These are phyloP conservation scores for Heliopora coerulea DNA, from an alignment of 92 coral and sea anemone species.

Conservation along the genomic window DNA sequence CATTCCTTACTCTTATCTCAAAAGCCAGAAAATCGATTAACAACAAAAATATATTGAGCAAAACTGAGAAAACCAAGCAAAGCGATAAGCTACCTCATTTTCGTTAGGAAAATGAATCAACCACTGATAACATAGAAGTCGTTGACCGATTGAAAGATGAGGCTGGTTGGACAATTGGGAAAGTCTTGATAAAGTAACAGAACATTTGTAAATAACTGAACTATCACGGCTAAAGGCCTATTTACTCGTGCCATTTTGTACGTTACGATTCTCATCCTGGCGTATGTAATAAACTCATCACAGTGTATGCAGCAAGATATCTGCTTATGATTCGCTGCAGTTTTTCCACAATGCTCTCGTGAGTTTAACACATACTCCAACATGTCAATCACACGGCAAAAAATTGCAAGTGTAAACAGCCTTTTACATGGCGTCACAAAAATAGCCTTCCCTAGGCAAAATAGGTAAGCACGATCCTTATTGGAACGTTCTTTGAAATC, in stretches of 20 bases:
- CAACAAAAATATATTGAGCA: not conserved
- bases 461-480: too few species aligned
- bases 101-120: conserved; percentile 82
- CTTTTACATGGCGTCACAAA: not conserved
- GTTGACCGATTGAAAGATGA: conserved; percentile 68
- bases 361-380: too few species aligned
- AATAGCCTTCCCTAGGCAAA: not conserved
- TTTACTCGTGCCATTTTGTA: too few species aligned
- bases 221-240: not conserved
- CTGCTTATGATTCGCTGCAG: too few species aligned
- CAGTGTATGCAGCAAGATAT: too few species aligned
- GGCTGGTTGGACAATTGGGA: conserved; percentile 74
- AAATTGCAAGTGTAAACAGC: too few species aligned
- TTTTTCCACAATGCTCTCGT: too few species aligned
- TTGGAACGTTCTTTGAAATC: too few species aligned
- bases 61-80: not conserved
- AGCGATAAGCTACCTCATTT: conserved; percentile 22
- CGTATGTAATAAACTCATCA: too few species aligned
- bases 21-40: not conserved
- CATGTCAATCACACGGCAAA: too few species aligned
- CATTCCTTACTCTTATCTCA: too few species aligned
- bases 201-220: not conserved
- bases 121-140: conserved; percentile 88
- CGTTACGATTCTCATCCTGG: too few species aligned
- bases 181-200: conserved; percentile 51